Evolutionary conservation across 2,113 vertebrate species (phyloP).

Genomic region (Vidua macroura): DNA sequence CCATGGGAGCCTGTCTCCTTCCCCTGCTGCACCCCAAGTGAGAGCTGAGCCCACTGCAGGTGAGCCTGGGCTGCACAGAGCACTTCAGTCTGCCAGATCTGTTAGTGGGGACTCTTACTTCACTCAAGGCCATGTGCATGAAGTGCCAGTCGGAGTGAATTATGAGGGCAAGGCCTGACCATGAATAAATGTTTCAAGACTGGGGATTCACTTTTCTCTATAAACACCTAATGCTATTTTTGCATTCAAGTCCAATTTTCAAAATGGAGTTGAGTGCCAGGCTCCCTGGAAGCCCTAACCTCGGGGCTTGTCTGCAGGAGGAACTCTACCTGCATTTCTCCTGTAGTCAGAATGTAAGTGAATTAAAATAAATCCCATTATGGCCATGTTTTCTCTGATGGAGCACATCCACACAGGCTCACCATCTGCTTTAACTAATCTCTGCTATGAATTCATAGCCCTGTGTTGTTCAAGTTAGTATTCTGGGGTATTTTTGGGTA

Average conservation of each 20-base stretch:
- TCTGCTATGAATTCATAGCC: slow-evolving; percentile 4
- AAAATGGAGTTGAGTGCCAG: not conserved
- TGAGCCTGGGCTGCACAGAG: not conserved
- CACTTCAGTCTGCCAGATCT: not conserved
- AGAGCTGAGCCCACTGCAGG: not conserved
- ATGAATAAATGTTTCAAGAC: not conserved
- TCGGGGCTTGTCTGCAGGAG: not conserved
- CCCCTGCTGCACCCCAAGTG: not conserved
- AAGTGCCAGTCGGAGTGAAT: not conserved
- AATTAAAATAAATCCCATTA: slow-evolving; percentile 54
- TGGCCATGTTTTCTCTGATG: not conserved
- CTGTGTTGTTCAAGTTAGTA: not conserved
- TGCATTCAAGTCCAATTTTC: slow-evolving; percentile 8
- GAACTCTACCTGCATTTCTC: not conserved
- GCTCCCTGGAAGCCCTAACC: not conserved
- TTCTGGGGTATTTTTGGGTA: slow-evolving; percentile 24
- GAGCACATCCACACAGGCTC: slow-evolving; percentile 11
- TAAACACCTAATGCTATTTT: not conserved
- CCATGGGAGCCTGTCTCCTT: rapidly evolving
- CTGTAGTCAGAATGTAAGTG: not conserved
- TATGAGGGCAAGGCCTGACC: not conserved
- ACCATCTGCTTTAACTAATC: slow-evolving; percentile 52
- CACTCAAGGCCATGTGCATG: not conserved
- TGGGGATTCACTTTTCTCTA: not conserved
- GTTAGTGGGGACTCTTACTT: not conserved